Evolutionary conservation across 2,888 invertebrate genomes (phyloP), one percentile per base, ranked within the genome.

Genomic region (Cylindroiulus punctatus): DNA sequence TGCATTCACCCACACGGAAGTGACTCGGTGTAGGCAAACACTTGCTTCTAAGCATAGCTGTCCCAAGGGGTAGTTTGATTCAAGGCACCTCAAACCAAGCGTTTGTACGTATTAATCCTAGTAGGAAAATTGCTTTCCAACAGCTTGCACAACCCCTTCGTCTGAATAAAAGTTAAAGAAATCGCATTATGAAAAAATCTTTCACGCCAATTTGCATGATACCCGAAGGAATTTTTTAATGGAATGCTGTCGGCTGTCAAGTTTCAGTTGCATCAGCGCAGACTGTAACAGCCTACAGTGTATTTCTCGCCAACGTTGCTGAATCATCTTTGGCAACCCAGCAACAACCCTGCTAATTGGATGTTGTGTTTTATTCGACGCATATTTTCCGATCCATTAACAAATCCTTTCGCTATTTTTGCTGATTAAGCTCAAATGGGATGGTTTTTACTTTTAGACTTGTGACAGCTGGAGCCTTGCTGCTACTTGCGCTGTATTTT

Each of bases 281-380:
- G 26, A 10, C 26, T 65, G 65, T 19, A 26, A 26, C 65, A 65
- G 26, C 65, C 65, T 3, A 26, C 65, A 65, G 26, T 26, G 26
- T 3, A 65, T 65, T 65, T 65, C 65, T 26, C 65, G 10, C 26
- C 26, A 65, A 65, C 8, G 65, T 65, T 65, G 65, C 65, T 65
- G 65, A 65, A 26, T 65, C 65, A 65, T 65, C 65, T 26, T 65
- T 65, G 65, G 65, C 65, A 65, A 65, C 22, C 22, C 26, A 65
- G 26, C 65, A 65, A 65, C 65, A 65, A 26, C 12, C 65, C 22
- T 26, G 65, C 65, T 65, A 65, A 65, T 65, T 65, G 65, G 26
- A 26, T 65, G 65, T 65, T 65, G 65, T n/a, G 12, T 65, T 65
- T 65, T 36, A 36, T 65, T 22, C 22, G 65, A 7, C 26, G 65